phyloP scores from a whole-genome alignment of 2,797 vertebrate species.

The Tadarida brasiliensis region DNA sequence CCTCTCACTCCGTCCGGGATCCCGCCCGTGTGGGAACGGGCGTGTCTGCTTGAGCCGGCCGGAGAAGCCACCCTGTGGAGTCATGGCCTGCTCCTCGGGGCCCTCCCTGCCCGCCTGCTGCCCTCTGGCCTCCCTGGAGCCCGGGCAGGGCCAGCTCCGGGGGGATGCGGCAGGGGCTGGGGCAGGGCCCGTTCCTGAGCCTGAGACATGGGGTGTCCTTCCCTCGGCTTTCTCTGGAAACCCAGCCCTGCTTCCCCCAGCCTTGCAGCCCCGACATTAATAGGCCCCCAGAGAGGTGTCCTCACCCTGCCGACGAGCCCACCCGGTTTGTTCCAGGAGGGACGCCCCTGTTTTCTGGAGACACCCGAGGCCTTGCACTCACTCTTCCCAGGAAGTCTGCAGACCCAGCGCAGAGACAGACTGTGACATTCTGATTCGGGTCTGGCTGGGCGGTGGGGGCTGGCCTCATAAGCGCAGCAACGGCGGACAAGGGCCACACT shows the following conservation, averaged over 20 bases:
- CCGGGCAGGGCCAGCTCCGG: background rate
- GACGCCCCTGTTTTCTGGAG: background rate
- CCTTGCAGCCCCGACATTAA: background rate
- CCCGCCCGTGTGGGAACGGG: background rate
- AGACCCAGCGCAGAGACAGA: fast-evolving
- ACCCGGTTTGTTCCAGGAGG: background rate
- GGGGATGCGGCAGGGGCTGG: fast-evolving
- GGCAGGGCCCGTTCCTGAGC: fast-evolving
- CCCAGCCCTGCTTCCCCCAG: background rate
- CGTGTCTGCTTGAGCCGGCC: background rate
- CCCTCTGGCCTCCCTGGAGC: fast-evolving
- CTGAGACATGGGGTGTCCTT: background rate
- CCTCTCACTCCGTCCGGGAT: fast-evolving
- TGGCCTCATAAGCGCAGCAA: background rate
- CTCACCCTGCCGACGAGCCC: background rate
- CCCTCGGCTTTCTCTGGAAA: background rate
- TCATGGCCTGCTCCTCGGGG: fast-evolving
- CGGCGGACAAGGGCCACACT: fast-evolving
- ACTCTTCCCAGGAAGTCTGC: background rate
- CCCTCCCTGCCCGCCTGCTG: background rate
- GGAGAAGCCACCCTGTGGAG: fast-evolving
- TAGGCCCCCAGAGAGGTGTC: background rate
- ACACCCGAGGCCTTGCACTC: background rate
- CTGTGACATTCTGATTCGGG: background rate
- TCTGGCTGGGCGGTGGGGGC: background rate